Evolutionary conservation across 2,888 invertebrate species (phyloP), one percentile per base, ranked within the genome.

Genomic region (Tiliacea aurago): DNA sequence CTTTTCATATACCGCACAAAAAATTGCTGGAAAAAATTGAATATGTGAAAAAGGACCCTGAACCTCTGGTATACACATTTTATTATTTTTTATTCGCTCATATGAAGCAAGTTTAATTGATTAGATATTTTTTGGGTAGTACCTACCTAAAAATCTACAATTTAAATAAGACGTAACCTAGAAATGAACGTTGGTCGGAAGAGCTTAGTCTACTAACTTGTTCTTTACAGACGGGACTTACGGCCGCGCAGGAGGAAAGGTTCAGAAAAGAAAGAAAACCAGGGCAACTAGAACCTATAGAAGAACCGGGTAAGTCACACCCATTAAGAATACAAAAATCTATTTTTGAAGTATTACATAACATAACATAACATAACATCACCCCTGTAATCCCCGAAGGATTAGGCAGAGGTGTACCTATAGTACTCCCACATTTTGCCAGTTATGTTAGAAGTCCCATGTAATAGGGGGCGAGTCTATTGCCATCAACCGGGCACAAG

Each of bases 1-100:
- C 97, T 10, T 97, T 97, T 86, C 97, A 97, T 86, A 90, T 97
- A 73, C 97, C 97, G 0, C 97, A 97, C 85, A 97, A 96, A 85
- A 97, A 97, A 84, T 90, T 97, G 41, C 88, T 97, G 77, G 97
- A 97, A 83, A 97, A 97, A 90, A 97, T 97, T 73, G 97, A 97
- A 89, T 95, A 93, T 86, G 96, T 97, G 47, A 95, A 94, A 83
- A 92, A 94, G 76, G 92, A 94, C 73, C 96, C 96, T 0, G 97
- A 97, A 88, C 97, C 97, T 41, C 90, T 97, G 95, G 97, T 97
- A 80, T 11, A 43, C 28, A 59, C 11, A 28, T 58, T 47, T 76
- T n/a, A 73, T 53, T 64, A 9, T n/a, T 59, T 28, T 69, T 49
- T 63, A 9, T n/a, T 56, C 18, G 23, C 33, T n/a, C 10, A 2